A percentile compares a stretch with the other conserved stretches of the same genome.
Conservation (phyloP, 2,797 vertebrate species). For the Astyanax mexicanus region DNA sequence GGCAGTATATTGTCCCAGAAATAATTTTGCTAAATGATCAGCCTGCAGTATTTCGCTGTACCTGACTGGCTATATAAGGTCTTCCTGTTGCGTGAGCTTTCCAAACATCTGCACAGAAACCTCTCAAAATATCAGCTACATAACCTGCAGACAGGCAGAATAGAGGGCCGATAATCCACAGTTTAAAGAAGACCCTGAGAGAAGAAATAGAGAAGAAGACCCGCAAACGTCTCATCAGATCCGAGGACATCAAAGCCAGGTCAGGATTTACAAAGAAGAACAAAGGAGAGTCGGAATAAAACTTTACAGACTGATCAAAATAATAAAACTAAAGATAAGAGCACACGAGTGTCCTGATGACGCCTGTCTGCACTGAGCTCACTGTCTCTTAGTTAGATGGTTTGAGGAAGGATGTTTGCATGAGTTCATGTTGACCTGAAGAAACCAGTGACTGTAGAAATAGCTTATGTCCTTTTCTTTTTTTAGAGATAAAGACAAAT, state of each 20-base stretch:
- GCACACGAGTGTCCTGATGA: background rate
- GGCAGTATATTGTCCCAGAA: too few species aligned
- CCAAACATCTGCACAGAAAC: background rate
- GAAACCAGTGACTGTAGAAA: too few species aligned
- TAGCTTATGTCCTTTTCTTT: too few species aligned
- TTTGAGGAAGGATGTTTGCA: background rate
- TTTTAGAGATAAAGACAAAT: too few species aligned
- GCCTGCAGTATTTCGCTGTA: too few species aligned
- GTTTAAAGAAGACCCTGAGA: background rate
- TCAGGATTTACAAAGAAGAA: background rate
- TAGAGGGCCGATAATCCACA: background rate
- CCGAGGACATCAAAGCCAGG: background rate
- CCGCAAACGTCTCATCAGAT: background rate
- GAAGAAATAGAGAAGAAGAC: background rate
- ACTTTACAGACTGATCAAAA: background rate
- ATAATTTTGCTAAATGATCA: too few species aligned
- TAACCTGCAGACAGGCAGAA: background rate
- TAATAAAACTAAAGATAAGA: background rate
- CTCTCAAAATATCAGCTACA: background rate
- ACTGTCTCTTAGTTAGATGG: background rate
- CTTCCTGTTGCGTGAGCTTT: too few species aligned
- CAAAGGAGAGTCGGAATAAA: background rate
- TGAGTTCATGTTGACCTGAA: too few species aligned
- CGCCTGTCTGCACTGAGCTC: background rate
- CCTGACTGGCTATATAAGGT: too few species aligned